phyloP scores from a whole-genome alignment of 2,888 invertebrate species.

The Mesorhabditis spiculigera region DNA sequence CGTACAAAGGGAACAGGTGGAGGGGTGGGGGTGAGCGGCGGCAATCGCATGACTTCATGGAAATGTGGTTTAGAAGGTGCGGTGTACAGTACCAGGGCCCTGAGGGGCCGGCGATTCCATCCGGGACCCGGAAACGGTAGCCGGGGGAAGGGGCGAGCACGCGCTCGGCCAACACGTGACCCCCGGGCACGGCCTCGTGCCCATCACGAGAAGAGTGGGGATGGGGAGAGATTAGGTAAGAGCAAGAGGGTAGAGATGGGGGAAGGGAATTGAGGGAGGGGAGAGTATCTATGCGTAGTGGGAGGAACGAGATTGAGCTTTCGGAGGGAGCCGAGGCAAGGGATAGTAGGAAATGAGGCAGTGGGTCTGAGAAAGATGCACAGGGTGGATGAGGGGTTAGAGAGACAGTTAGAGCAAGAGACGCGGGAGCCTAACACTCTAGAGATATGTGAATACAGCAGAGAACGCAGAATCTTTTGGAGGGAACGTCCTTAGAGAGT shows the following conservation, averaged over 20 bases:
- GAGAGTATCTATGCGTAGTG: neutral
- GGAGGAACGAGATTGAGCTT: too few species aligned
- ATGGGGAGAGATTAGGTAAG: neutral
- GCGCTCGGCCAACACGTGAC: neutral
- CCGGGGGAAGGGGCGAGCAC: neutral
- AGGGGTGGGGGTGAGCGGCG: neutral
- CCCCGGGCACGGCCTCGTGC: neutral
- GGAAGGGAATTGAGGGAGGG: neutral
- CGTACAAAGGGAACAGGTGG: neutral
- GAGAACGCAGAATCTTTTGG: neutral
- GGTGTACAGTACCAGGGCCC: neutral
- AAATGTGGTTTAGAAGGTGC: neutral
- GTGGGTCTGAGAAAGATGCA: neutral
- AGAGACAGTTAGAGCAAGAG: neutral
- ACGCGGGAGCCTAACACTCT: neutral
- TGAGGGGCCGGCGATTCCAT: neutral
- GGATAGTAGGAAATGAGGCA: neutral
- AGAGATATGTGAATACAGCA: neutral
- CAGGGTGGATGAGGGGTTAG: neutral
- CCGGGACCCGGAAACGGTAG: neutral
- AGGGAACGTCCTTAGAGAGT: neutral
- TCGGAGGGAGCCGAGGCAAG: neutral
- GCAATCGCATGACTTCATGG: slow-evolving; percentile 2
- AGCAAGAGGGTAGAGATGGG: neutral
- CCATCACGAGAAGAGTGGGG: slow-evolving; percentile 1